Evolutionary conservation across 2,113 vertebrate genomes (phyloP), one percentile per base, ranked within the genome.

Genomic region (Sciurus niger): DNA sequence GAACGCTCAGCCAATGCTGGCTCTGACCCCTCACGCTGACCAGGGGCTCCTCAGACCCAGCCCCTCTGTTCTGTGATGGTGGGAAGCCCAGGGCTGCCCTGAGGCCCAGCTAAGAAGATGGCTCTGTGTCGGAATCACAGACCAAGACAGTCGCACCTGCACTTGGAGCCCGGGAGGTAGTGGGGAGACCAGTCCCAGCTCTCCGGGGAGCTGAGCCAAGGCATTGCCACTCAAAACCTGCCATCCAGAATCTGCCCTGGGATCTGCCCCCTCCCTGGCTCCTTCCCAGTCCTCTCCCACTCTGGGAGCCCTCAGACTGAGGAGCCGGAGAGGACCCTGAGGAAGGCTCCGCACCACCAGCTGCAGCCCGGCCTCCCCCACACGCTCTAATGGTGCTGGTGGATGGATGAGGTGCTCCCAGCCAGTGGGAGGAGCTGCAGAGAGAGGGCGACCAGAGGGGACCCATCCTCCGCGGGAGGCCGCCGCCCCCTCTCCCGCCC

Each of bases 371-470:
- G 12, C 53, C 53, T 13, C 12, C 53, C 14, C 12, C 53, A 53
- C 53, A 2, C 14, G 22, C 55, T 55, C 11, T 20, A 55, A 7
- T 55, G 55, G 18, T 55, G 55, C 17, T 18, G 55, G 55, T 25
- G 58, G 58, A 60, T 25, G 58, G 58, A 8, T 22, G 3, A 93
- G 28, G 53, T 97, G 87, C 55, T 20, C 79, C 55, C 97, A n/a
- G 94, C 92, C 93, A 85, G 73, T 95, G 94, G 78, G 84, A 93
- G 94, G 96, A 96, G 98, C 83, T 93, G 94, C 97, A 97, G 93
- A 95, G 95, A 96, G 58, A 96, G 72, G 93, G 96, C 95, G 85
- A 95, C 95, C 96, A 91, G 78, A 90, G 78, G 96, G 90, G 97
- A 93, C 28, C 78, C 96, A 94, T 51, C 51, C 97, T 97, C 96